Conservation (phyloP, 2,888 invertebrate genomes). For the Leptinotarsa juncta region DNA sequence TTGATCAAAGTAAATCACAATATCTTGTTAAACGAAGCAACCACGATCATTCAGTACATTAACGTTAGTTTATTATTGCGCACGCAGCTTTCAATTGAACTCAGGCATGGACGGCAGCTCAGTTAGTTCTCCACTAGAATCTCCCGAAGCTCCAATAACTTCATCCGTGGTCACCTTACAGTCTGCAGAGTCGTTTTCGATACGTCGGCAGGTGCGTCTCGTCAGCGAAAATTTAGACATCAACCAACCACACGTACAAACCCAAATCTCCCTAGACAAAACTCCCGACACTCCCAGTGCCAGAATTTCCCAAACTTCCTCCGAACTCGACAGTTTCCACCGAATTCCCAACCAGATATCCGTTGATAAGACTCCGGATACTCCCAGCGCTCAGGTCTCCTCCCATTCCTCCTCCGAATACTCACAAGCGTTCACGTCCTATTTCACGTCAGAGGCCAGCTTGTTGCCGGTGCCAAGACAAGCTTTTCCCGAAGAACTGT, state of each 20-base stretch:
- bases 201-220: conserved; percentile 66
- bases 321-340: conserved; percentile 6
- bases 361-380: conserved; percentile 71
- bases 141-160: conserved; percentile 78
- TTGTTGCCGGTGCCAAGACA: conserved; percentile 52
- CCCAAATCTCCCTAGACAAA: conserved; percentile 51
- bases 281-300: conserved; percentile 79
- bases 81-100: conserved; percentile 82
- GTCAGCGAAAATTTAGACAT: conserved; percentile 41
- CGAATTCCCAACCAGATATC: conserved; percentile 45
- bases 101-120: conserved; percentile 83
- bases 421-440: conserved; percentile 61
- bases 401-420: conserved; percentile 55
- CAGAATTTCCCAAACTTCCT: conserved; percentile 67
- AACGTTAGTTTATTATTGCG: conserved; percentile 54
- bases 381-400: conserved; percentile 76
- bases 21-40: not conserved
- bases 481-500: conserved; percentile 55
- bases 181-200: conserved; percentile 72
- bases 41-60: conserved; percentile 31
- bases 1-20: not conserved
- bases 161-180: conserved; percentile 76
- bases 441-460: conserved; percentile 60
- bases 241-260: conserved; percentile 45
- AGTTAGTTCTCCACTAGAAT: conserved; percentile 85